Evolutionary conservation across 2,888 invertebrate species (phyloP), one percentile per base, ranked within the genome.

Genomic region (Ariolimax columbianus): DNA sequence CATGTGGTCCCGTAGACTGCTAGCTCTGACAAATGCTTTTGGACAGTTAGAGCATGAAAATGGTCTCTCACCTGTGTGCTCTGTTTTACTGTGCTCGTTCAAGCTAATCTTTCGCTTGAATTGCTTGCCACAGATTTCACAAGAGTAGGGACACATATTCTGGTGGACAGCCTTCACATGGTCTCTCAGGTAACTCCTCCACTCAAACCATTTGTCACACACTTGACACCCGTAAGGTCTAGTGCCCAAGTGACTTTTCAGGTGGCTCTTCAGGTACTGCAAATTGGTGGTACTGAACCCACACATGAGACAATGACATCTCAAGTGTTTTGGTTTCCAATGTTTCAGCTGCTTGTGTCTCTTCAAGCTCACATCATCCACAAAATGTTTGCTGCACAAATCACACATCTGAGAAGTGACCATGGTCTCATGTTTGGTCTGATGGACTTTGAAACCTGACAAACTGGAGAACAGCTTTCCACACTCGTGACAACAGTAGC

Each of bases 401-500:
- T 68, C 68, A 63, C 59, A 63, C 36, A 68, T 30, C 30, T 36
- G 36, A 36, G 36, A 36, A 68, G 33, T 17, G 11, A 68, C 68
- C 14, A 33, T 19, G 1, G 7, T 9, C 1, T 68, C 36, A 68
- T 68, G 68, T 36, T 11, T 68, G 19, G 11, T 68, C 36, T 68
- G 68, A 68, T 68, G 68, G 19, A 68, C 36, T 68, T 19, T 68
- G 17, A 68, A 68, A 68, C 68, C 23, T 68, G 68, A 33, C 30
- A 36, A 68, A 68, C 7, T 68, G 17, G 36, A 36, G 17, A 68
- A 68, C 33, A 68, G 36, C 30, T 68, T 68, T 11, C 68, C 68
- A 36, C 68, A 68, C 19, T 36, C 4, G 19, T 66, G 66, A 66
- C 66, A 66, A 66, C 66, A 30, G 66, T 17, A 66, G 36, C 17